phyloP scores from a whole-genome alignment of 2,888 invertebrate species.

The Parnassius apollo region DNA sequence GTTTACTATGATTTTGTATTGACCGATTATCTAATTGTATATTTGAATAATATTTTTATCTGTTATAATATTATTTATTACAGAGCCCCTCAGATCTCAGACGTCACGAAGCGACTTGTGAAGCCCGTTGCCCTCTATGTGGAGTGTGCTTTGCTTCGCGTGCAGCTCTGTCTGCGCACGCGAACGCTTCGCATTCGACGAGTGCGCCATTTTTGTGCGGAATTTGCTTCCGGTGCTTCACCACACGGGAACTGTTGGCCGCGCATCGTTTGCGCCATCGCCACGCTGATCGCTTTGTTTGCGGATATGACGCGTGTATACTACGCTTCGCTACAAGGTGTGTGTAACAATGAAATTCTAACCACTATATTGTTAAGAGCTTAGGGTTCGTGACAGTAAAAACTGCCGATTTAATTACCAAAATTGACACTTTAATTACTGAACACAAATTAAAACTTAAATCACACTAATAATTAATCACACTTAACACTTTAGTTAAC shows the following conservation, averaged over 20 bases:
- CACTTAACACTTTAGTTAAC: too few species aligned
- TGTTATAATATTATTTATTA: not conserved
- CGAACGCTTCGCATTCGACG: constrained; percentile 15
- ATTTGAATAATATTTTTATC: too few species aligned
- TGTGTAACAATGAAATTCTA: not conserved
- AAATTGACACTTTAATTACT: too few species aligned
- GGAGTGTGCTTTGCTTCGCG: constrained; percentile 33
- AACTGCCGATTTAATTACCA: too few species aligned
- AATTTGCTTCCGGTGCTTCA: constrained; percentile 45
- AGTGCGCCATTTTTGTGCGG: constrained; percentile 47
- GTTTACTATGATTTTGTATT: not conserved
- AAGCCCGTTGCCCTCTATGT: constrained; percentile 35
- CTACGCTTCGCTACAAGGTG: constrained; percentile 62
- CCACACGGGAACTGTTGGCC: constrained; percentile 41
- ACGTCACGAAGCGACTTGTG: constrained; percentile 40
- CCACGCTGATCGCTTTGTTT: constrained; percentile 61
- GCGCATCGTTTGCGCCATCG: constrained; percentile 61
- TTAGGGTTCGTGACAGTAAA: too few species aligned
- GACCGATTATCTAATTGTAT: not conserved
- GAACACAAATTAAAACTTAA: too few species aligned
- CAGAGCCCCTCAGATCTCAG: constrained; percentile 42
- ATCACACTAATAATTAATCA: too few species aligned
- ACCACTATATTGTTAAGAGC: too few species aligned
- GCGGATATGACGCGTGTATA: constrained; percentile 69
- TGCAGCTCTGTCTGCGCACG: constrained; percentile 37